phyloP scores from a whole-genome alignment of 2,797 vertebrate genomes.

The Leptodactylus fallax region DNA sequence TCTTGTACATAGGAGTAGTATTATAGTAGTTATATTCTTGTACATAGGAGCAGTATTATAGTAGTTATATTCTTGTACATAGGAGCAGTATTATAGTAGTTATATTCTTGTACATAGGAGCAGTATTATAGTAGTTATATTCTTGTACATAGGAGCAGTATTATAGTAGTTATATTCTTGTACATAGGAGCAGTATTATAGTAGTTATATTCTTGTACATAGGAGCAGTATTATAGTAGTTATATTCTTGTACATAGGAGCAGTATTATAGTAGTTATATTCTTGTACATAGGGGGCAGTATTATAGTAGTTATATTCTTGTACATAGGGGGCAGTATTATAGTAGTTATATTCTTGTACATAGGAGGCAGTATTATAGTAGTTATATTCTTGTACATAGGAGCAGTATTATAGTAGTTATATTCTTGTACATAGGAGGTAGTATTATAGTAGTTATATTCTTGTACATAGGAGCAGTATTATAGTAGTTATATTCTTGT shows the following conservation, averaged over 20 bases:
- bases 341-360: neutral
- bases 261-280: slow-evolving; percentile 10
- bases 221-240: too few relatives aligned
- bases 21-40: neutral
- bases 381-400: neutral
- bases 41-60: too few relatives aligned
- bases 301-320: slow-evolving; percentile 16
- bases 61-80: neutral
- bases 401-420: neutral
- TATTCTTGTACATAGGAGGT: neutral
- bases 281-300: neutral
- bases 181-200: neutral
- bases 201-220: neutral
- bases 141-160: slow-evolving; percentile 1
- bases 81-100: slow-evolving; percentile 1
- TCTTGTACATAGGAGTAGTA: neutral
- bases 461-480: neutral
- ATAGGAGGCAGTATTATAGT: neutral
- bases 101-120: neutral
- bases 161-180: slow-evolving; percentile 9
- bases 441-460: slow-evolving; percentile 19
- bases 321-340: neutral
- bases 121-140: slow-evolving; percentile 3
- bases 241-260: too few relatives aligned
- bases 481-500: slow-evolving; percentile 7